A percentile compares a stretch with the other conserved stretches of the same genome.
Conservation (phyloP, 2,888 invertebrate species). For the Sphaeridia pumilis region DNA sequence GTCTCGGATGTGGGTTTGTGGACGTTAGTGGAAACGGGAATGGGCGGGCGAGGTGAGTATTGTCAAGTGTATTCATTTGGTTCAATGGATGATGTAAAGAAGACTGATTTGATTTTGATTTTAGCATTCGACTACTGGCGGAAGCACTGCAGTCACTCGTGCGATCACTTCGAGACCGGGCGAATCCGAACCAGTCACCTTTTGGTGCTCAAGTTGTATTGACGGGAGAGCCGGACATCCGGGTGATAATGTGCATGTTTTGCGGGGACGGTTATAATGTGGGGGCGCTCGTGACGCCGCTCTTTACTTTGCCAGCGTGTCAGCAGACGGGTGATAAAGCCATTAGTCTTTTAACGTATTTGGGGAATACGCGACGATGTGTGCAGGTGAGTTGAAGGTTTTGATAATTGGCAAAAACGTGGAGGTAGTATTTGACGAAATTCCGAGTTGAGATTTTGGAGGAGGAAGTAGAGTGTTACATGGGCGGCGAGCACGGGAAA, state of each 20-base stretch:
- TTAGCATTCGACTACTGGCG: constrained; percentile 30
- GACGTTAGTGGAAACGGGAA: constrained; percentile 33
- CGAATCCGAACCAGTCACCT: constrained; percentile 33
- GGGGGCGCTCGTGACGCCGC: constrained; percentile 75
- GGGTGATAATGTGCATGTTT: constrained; percentile 90
- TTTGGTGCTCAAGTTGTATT: constrained; percentile 32
- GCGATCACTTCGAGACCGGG: constrained; percentile 30
- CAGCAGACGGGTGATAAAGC: constrained; percentile 74
- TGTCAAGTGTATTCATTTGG: too few species aligned
- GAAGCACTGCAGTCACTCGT: constrained; percentile 25
- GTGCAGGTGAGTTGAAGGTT: constrained; percentile 35
- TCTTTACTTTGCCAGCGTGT: constrained; percentile 76
- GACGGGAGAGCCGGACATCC: constrained; percentile 32
- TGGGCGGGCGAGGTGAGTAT: constrained; percentile 23
- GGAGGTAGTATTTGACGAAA: too few species aligned
- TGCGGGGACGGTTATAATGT: constrained; percentile 74
- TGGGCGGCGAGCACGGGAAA: too few species aligned
- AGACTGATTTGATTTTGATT: too few species aligned
- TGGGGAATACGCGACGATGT: constrained; percentile 44
- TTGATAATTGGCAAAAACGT: too few species aligned
- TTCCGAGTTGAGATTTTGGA: too few species aligned
- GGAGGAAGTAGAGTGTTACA: too few species aligned
- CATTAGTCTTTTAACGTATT: constrained; percentile 79
- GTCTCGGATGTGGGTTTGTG: constrained; percentile 35
- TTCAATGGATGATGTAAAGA: background rate